A percentile compares a stretch with the other conserved stretches of the same genome.
phyloP scores from a whole-genome alignment of 1,140 invertebrate genomes.

The Neoseiulus cucumeris region DNA sequence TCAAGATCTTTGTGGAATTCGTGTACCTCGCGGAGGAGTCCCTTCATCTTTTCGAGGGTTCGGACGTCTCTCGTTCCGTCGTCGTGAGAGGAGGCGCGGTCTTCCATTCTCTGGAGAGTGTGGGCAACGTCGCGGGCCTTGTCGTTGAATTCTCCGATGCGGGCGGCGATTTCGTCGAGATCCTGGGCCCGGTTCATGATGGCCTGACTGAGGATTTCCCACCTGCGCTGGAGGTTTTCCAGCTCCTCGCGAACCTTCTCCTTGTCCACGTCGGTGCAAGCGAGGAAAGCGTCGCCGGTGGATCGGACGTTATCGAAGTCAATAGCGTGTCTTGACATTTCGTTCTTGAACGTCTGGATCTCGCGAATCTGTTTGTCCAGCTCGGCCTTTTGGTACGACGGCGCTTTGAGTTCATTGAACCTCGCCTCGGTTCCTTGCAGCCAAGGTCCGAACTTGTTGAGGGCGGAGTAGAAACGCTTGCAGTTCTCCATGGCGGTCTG shows the following conservation, averaged over 20 bases:
- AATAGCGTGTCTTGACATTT: conserved; percentile 67
- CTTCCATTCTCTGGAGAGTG: conserved; percentile 60
- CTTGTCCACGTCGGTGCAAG: conserved; percentile 68
- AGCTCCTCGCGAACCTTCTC: conserved; percentile 65
- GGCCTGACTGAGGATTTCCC: conserved; percentile 70
- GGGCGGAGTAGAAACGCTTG: conserved; percentile 60
- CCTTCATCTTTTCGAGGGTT: conserved; percentile 54
- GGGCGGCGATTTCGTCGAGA: conserved; percentile 60
- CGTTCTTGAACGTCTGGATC: conserved; percentile 59
- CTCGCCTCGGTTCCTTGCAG: conserved; percentile 64
- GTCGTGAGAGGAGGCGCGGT: conserved; percentile 58
- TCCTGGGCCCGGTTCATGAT: conserved; percentile 42
- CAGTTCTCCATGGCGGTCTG: conserved; percentile 79
- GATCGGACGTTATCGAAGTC: conserved; percentile 73
- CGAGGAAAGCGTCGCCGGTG: conserved; percentile 56
- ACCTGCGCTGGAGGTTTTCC: conserved; percentile 53
- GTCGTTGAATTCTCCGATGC: conserved; percentile 62
- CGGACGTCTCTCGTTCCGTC: conserved; percentile 57
- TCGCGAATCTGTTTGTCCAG: conserved; percentile 74
- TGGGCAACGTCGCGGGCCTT: conserved; percentile 58
- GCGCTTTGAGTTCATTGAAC: conserved; percentile 50
- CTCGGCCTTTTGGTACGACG: conserved; percentile 58
- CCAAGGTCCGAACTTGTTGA: conserved; percentile 72
- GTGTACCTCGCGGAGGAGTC: conserved; percentile 35
- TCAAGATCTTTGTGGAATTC: conserved; percentile 54